Base-by-base conservation (phyloP, 2,113 vertebrate species). In the Pycnonotus jocosus region DNA sequence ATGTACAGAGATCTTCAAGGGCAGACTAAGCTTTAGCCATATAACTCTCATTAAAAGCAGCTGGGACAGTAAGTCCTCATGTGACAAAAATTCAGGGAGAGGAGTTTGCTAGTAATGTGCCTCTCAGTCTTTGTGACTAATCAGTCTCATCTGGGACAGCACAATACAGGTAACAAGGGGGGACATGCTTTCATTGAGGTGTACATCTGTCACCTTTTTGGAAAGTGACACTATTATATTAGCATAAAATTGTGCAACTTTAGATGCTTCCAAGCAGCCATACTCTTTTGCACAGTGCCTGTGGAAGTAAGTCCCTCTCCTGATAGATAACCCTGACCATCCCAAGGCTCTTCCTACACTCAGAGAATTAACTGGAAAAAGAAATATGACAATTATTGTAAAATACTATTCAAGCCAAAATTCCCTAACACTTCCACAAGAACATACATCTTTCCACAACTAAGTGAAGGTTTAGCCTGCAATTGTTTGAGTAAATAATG, bases 41-140 rank as follows among this genome's bases (percentile, higher is more conserved):
- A 31, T 40, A 86, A 30, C 20, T 89, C 56, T 70, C 64, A 88
- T 93, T 81, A 93, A 81, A 95, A 92, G 73, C 89, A 93, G 44
- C 72, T 94, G 86, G 56, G 31, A 93, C 58, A 88, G 5, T 57
- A 94, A 90, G 86, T 79, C 86, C 81, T 89, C 6, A 3, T 57
- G 64, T 78, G 83, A 92, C 86, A 51, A 31, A 92, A 92, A 68
- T 27, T 57, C 57, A 76, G 61, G 48, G 69, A 37, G 44, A 71
- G 5, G 12, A 74, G 48, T 88, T 90, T 66, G 48, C 33, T 27
- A 18, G 40, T 28, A 76, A 62, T 33, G 25, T 25, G 53, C 25
- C 45, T 91, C 44, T 89, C 47, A 40, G 81, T 60, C 44, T 87
- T 72, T 81, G 42, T 79, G 81, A 79, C 70, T 87, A 72, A 91